Evolutionary conservation across 2,888 invertebrate genomes (phyloP).

Genomic region (Lepidochitona cinerea): DNA sequence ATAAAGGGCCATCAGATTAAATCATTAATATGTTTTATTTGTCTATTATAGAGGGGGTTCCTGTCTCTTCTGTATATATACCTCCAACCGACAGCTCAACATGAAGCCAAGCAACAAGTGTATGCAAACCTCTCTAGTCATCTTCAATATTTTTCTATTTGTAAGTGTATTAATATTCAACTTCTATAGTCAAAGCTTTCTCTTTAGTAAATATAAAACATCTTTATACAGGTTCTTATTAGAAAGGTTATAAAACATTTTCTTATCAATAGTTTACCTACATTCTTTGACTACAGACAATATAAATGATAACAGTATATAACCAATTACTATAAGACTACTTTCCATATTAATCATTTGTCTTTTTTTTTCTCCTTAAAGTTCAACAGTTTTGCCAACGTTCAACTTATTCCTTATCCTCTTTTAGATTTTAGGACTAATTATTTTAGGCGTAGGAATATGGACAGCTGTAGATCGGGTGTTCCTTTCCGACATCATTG

Average conservation of each 20-base stretch:
- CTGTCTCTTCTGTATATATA: too few relatives aligned
- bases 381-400: too few relatives aligned
- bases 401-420: background rate
- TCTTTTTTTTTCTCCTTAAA: too few relatives aligned
- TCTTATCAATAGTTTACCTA: background rate
- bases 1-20: too few relatives aligned
- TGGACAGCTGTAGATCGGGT: slow-evolving; percentile 90
- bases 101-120: background rate
- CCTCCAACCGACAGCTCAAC: too few relatives aligned
- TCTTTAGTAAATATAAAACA: too few relatives aligned
- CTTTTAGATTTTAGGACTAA: slow-evolving; percentile 40
- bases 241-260: background rate
- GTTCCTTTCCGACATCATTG: slow-evolving; percentile 87
- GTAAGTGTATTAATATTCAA: slow-evolving; percentile 1
- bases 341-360: background rate
- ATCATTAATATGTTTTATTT: too few relatives aligned
- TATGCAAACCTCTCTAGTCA: background rate
- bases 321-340: too few relatives aligned
- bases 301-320: background rate
- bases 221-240: background rate
- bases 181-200: too few relatives aligned
- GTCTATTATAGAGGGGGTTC: too few relatives aligned
- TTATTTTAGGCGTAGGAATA: slow-evolving; percentile 81
- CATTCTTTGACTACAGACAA: background rate
- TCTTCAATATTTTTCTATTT: background rate